Conservation (phyloP, 2,888 invertebrate species). For the Epinotia brunnichana region DNA sequence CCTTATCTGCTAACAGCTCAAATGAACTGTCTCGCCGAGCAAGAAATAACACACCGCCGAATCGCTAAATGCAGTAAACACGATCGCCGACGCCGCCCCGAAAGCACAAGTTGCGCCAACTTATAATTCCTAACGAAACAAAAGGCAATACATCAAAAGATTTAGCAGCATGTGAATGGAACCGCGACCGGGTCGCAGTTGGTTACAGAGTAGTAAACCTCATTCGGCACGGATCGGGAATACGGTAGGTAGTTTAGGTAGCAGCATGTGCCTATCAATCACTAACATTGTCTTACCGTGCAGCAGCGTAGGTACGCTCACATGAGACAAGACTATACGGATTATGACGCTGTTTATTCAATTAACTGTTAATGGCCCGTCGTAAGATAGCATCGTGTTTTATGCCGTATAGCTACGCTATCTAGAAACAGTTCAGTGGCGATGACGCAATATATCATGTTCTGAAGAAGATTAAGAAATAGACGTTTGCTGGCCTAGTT, state of each 20-base stretch:
- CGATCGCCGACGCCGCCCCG: slow-evolving; percentile 43
- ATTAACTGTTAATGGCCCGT: slow-evolving; percentile 41
- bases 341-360: slow-evolving; percentile 43
- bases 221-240: slow-evolving; percentile 31
- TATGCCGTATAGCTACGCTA: slow-evolving; percentile 14
- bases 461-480: slow-evolving; percentile 22
- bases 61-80: slow-evolving; percentile 56
- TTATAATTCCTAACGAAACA: slow-evolving; percentile 39
- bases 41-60: slow-evolving; percentile 59
- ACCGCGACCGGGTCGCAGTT: slow-evolving; percentile 31
- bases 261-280: slow-evolving; percentile 27
- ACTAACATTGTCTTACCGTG: slow-evolving; percentile 29
- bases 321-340: slow-evolving; percentile 33
- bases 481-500: slow-evolving; percentile 15
- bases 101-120: slow-evolving; percentile 38
- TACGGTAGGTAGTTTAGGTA: slow-evolving; percentile 22
- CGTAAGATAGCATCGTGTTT: slow-evolving; percentile 38
- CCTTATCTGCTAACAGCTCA: slow-evolving; percentile 76
- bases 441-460: slow-evolving; percentile 31
- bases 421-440: slow-evolving; percentile 13
- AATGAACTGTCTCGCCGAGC: slow-evolving; percentile 72
- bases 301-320: slow-evolving; percentile 22
- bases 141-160: slow-evolving; percentile 41
- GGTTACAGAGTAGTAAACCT: slow-evolving; percentile 33
- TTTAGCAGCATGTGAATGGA: slow-evolving; percentile 40